These are phyloP conservation scores for Hippocampus mohnikei DNA, from an alignment of 2,113 vertebrate genomes.

Conservation along the genomic window DNA sequence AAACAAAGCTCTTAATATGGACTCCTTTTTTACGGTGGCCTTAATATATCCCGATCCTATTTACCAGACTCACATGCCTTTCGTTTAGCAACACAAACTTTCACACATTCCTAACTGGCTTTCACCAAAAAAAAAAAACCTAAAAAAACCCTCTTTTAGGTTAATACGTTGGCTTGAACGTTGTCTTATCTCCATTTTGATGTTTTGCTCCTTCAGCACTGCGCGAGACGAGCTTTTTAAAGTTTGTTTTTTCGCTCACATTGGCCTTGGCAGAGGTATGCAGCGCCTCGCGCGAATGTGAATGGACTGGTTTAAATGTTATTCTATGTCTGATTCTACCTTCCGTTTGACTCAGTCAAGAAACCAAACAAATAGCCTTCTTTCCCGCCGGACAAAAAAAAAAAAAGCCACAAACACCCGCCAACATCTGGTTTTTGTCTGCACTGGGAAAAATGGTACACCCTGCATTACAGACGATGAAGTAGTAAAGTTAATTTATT, in stretches of 20 bases:
- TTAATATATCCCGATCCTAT: constrained; percentile 57
- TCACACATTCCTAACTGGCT: constrained; percentile 46
- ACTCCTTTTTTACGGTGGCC: constrained; percentile 34
- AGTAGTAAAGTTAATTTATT: not conserved
- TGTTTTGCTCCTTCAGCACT: not conserved
- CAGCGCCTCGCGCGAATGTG: not conserved
- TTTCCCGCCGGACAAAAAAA: not conserved
- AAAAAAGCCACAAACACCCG: constrained; percentile 5
- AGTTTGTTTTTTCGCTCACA: not conserved
- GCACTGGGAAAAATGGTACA: not conserved
- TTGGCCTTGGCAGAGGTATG: constrained; percentile 4
- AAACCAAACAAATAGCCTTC: constrained; percentile 1
- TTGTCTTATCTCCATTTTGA: not conserved
- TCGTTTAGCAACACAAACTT: constrained; percentile 51
- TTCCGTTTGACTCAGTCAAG: constrained; percentile 1
- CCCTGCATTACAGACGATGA: not conserved
- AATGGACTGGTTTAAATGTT: constrained; percentile 3
- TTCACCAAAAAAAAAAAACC: not conserved
- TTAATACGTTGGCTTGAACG: not conserved
- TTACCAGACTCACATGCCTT: constrained; percentile 56
- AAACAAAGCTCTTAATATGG: constrained; percentile 43
- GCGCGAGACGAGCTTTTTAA: not conserved
- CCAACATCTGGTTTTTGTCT: constrained; percentile 5
- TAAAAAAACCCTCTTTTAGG: not conserved
- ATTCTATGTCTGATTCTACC: constrained; percentile 3